Percentiles rank a stretch among this genome's conserved stretches.
Conservation (phyloP, 2,797 vertebrate genomes). For the Lerista edwardsae region DNA sequence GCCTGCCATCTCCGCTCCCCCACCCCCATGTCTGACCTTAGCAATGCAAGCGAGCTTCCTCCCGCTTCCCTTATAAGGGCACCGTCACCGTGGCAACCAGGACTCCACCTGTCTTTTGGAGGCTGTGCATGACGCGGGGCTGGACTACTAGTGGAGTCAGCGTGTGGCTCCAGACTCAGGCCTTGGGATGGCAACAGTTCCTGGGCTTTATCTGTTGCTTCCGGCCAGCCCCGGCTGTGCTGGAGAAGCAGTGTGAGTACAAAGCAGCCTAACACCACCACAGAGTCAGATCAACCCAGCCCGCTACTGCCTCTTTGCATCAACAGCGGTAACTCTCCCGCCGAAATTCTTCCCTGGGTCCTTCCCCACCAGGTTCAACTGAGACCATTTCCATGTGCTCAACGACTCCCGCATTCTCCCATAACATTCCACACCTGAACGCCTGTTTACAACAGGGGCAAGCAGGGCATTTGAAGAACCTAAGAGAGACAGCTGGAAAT, state of each 20-base stretch:
- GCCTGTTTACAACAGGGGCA: neutral
- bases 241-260: too few species aligned
- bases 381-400: too few species aligned
- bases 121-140: conserved; percentile 36
- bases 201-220: neutral
- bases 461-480: neutral
- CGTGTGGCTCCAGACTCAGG: neutral
- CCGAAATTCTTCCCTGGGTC: too few species aligned
- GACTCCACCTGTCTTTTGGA: conserved; percentile 89
- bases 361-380: too few species aligned
- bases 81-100: conserved; percentile 85
- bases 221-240: neutral
- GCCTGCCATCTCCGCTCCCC: conserved; percentile 17
- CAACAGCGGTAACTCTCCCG: too few species aligned
- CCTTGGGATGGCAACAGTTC: neutral
- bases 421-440: neutral
- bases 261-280: neutral
- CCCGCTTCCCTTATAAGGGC: conserved; percentile 77
- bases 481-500: neutral
- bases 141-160: neutral
- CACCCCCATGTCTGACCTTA: conserved; percentile 79
- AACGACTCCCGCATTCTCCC: neutral
- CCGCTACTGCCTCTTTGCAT: neutral
- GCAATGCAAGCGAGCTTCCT: conserved; percentile 78
- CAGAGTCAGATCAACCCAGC: neutral